Base-by-base conservation (phyloP, 2,797 vertebrate genomes). In the Pitangus sulphuratus region DNA sequence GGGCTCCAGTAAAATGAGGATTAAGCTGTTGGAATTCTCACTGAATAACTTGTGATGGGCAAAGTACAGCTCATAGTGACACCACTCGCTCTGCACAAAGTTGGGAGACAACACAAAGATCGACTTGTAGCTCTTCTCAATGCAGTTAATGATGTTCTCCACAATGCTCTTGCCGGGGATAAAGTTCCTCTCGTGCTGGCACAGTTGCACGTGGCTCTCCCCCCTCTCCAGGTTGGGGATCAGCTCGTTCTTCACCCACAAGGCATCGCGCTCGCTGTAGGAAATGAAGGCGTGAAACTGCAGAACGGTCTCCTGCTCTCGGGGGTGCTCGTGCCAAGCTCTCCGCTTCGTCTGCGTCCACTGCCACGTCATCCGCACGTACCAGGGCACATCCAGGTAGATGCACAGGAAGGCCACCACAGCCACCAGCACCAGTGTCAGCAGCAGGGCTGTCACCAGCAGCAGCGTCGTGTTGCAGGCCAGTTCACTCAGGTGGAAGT, bases 21-120 rank as follows among this genome's bases (percentile, higher is more conserved):
- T 98, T 39, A 99, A 94, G 62, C 98, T 98, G 70, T 98, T 94
- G 1, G 97, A 97, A 21, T 98, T 98, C 85, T 97, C 97, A 8
- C 95, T 96, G 35, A 99, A 98, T 7, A 97, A 92, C 50, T 98
- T 98, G 96, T 99, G 99, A 50, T 98, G 98, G 81, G 99, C 99
- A 31, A 99, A 99, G 96, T 99, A 99, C 39, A 99, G 98, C 92
- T 99, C 98, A 7, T 99, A 99, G 95, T 99, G 99, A 74, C 99
- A 99, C 99, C 99, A 99, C 28, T 99, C 99, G 1, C 99, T 99
- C 97, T 98, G 98, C 66, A 99, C 98, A 40, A 99, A 99, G 96
- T 99, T 98, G 61, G 98, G 98, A 39, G 99, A 99, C 86, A 99
- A 83, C 42, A 99, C 98, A 48, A 99, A 99, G 77, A 99, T 97